These are phyloP conservation scores for Calypte anna DNA, from an alignment of 2,113 vertebrate genomes.

Conservation along the genomic window DNA sequence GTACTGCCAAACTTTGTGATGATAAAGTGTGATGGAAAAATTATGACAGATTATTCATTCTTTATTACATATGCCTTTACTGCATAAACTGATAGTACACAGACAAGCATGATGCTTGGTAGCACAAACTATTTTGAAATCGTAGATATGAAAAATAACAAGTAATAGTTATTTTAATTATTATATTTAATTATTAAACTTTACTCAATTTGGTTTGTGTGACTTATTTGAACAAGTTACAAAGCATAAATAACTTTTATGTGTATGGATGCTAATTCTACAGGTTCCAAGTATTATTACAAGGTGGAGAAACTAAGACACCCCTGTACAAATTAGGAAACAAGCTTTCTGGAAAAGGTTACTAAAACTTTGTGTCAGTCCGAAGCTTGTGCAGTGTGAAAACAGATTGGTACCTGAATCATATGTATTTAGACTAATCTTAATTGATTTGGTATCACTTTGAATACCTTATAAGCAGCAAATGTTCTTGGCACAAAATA, in stretches of 20 bases:
- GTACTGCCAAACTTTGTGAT: conserved; percentile 31
- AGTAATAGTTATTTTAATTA: neutral
- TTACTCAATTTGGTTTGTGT: neutral
- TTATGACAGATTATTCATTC: neutral
- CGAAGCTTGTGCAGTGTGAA: neutral
- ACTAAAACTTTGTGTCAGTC: neutral
- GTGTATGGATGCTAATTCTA: neutral
- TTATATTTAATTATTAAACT: no score
- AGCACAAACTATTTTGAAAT: neutral
- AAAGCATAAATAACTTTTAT: neutral
- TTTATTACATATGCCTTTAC: neutral
- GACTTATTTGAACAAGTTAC: neutral
- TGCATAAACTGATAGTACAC: neutral
- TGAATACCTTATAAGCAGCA: neutral
- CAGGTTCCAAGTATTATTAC: neutral
- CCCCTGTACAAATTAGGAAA: neutral
- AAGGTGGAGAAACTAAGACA: neutral
- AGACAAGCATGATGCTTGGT: neutral
- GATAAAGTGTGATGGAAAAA: conserved; percentile 5
- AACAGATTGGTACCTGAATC: neutral
- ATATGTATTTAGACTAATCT: neutral
- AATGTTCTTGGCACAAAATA: neutral
- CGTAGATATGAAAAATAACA: neutral
- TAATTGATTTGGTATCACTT: neutral
- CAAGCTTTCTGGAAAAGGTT: neutral